Percentiles rank a stretch among this genome's conserved stretches.
phyloP scores from a whole-genome alignment of 2,888 invertebrate genomes.

The Amblyteles armatorius region DNA sequence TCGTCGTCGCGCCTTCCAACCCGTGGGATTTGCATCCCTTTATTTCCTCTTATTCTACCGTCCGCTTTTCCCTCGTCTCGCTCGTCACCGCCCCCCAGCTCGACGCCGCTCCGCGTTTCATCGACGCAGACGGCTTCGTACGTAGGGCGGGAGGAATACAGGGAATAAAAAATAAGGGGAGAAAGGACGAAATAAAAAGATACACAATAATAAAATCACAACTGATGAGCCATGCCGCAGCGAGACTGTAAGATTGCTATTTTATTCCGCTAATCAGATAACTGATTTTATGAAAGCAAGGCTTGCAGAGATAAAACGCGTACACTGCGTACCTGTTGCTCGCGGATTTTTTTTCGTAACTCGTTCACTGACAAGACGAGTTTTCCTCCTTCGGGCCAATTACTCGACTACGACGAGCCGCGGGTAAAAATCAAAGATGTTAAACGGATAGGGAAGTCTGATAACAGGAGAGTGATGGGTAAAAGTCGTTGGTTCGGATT shows the following conservation, averaged over 20 bases:
- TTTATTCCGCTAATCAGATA: constrained; percentile 33
- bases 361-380: constrained; percentile 12
- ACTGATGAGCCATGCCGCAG: background rate
- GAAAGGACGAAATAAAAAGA: constrained; percentile 6
- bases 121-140: constrained; percentile 37
- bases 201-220: constrained; percentile 21
- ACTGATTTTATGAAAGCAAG: constrained; percentile 21
- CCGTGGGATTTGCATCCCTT: constrained; percentile 75
- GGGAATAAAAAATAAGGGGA: background rate
- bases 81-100: constrained; percentile 13
- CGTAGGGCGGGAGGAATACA: constrained; percentile 16
- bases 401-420: constrained; percentile 2
- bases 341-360: constrained; percentile 38
- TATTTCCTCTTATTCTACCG: constrained; percentile 67
- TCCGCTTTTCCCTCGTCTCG: constrained; percentile 44
- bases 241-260: constrained; percentile 32
- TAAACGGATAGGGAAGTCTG: background rate
- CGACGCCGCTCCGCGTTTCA: constrained; percentile 33
- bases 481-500: constrained; percentile 50
- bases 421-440: constrained; percentile 54
- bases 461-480: background rate
- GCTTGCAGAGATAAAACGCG: constrained; percentile 21
- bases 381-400: constrained; percentile 14
- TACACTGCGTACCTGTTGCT: constrained; percentile 45
- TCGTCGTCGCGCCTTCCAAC: constrained; percentile 45